These are phyloP conservation scores for Manacus vitellinus DNA, from an alignment of 2,113 vertebrate genomes.

Conservation along the genomic window DNA sequence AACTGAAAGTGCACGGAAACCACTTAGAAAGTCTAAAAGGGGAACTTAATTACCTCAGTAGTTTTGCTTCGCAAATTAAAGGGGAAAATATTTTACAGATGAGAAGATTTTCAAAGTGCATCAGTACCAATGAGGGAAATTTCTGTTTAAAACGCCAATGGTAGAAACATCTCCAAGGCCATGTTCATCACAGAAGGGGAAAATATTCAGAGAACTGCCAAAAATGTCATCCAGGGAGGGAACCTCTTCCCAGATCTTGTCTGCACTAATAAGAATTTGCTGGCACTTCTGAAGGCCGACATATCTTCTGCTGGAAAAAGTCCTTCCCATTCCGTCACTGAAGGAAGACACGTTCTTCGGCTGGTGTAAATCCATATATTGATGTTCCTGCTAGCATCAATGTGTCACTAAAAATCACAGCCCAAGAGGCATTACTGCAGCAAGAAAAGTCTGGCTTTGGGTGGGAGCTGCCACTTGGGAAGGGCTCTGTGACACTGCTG, in stretches of 20 bases:
- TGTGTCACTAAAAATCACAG: not conserved
- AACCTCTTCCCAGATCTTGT: not conserved
- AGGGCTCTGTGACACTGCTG: not conserved
- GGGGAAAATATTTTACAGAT: not conserved
- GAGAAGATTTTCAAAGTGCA: not conserved
- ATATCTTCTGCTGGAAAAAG: not conserved
- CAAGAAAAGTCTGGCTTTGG: not conserved
- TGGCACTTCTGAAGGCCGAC: not conserved
- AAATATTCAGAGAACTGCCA: slow-evolving; percentile 36
- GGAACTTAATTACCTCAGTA: slow-evolving; percentile 23
- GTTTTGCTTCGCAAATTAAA: slow-evolving; percentile 20
- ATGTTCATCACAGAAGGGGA: not conserved
- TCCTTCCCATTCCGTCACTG: not conserved
- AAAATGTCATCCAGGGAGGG: slow-evolving; percentile 17
- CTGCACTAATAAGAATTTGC: slow-evolving; percentile 38
- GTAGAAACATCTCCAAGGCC: not conserved
- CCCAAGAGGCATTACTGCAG: not conserved
- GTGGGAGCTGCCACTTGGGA: not conserved
- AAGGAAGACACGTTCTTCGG: not conserved
- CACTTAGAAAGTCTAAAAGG: not conserved
- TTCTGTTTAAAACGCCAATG: not conserved
- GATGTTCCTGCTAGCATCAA: not conserved
- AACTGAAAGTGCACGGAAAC: not conserved
- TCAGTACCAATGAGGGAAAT: not conserved
- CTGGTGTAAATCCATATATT: not conserved